These are phyloP conservation scores for Podargus strigoides DNA, from an alignment of 2,797 vertebrate species.

Conservation along the genomic window DNA sequence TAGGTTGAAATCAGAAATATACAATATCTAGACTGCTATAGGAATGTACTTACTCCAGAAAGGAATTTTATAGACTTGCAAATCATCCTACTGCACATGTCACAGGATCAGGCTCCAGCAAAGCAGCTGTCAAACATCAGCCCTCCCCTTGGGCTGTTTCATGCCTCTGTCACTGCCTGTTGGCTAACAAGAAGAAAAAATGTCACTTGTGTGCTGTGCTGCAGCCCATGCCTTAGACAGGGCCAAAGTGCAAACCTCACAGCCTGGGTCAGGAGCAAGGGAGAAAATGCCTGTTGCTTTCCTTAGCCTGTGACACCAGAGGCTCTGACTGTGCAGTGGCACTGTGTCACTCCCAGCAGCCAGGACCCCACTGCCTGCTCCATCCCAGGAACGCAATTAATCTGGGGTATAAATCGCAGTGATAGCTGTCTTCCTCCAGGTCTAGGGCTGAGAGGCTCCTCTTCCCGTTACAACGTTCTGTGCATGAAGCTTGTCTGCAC, in stretches of 20 bases:
- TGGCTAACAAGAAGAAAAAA: background rate
- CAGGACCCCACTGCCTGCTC: rapidly evolving
- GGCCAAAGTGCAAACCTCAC: background rate
- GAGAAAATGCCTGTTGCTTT: background rate
- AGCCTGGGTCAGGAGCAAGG: rapidly evolving
- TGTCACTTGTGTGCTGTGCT: background rate
- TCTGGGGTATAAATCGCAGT: background rate
- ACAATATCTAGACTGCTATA: background rate
- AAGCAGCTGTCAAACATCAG: background rate
- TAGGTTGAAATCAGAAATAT: background rate
- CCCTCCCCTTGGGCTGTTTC: background rate
- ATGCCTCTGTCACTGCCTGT: background rate
- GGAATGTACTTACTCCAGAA: background rate
- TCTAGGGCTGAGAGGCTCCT: background rate
- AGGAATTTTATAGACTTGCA: background rate
- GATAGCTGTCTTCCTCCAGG: background rate
- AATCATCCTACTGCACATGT: background rate
- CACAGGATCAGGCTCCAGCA: rapidly evolving
- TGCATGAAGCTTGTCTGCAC: rapidly evolving
- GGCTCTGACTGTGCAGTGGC: rapidly evolving
- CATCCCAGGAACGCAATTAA: rapidly evolving
- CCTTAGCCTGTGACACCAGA: rapidly evolving
- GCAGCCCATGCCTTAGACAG: background rate
- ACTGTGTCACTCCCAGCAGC: rapidly evolving
- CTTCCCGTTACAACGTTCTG: rapidly evolving